phyloP scores from a whole-genome alignment of 2,797 vertebrate genomes.

The Takifugu rubripes region DNA sequence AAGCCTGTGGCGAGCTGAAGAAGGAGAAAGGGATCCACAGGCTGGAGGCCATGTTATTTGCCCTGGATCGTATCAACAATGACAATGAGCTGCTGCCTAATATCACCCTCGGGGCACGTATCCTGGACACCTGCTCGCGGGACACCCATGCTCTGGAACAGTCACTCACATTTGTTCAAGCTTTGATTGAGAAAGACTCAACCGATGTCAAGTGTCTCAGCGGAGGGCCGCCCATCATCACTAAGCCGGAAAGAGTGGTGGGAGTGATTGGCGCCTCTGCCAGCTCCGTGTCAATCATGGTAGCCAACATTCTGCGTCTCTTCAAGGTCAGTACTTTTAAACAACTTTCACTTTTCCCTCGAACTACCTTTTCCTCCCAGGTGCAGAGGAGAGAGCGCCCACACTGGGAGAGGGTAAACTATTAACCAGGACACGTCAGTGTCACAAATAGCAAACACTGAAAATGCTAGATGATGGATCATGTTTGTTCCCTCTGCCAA shows the following conservation, averaged over 20 bases:
- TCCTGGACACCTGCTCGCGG: constrained; percentile 94
- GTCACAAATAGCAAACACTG: too few species aligned
- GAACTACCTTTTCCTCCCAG: not conserved
- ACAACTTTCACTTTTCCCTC: constrained; percentile 6
- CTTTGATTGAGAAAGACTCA: constrained; percentile 94
- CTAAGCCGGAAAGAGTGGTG: constrained; percentile 91
- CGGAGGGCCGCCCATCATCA: constrained; percentile 93
- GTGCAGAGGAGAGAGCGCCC: too few species aligned
- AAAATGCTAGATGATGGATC: too few species aligned
- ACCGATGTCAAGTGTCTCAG: constrained; percentile 91
- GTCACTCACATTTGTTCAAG: constrained; percentile 95
- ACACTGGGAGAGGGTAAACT: too few species aligned
- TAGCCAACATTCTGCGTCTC: constrained; percentile 95
- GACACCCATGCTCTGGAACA: constrained; percentile 96
- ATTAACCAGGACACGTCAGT: too few species aligned
- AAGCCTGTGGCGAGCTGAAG: constrained; percentile 93
- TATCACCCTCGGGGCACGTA: constrained; percentile 92
- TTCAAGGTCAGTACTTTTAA: constrained; percentile 83
- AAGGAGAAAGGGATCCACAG: constrained; percentile 96
- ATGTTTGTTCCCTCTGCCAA: not conserved
- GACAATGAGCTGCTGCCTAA: constrained; percentile 94
- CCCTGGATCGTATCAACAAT: constrained; percentile 94
- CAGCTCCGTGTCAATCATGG: constrained; percentile 98
- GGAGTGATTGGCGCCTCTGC: constrained; percentile 93
- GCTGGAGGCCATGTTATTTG: constrained; percentile 95